Conservation (phyloP, 2,113 vertebrate species). For the Apteryx owenii region DNA sequence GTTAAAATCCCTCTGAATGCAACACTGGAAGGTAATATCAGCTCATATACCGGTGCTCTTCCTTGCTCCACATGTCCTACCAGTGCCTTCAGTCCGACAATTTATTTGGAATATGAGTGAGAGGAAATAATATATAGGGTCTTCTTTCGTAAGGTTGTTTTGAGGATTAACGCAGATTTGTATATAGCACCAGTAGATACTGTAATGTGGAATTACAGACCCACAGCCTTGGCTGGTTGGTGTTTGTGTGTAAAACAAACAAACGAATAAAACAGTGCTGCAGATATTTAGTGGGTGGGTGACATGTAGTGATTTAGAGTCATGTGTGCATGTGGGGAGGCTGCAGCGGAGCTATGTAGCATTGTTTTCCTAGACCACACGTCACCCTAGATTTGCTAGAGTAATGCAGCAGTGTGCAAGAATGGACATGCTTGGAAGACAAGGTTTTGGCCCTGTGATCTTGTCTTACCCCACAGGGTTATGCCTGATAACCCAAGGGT, state of each 20-base stretch:
- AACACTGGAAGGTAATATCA: background rate
- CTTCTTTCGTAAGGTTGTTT: background rate
- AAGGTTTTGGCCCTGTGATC: background rate
- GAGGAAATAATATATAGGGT: background rate
- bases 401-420: background rate
- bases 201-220: background rate
- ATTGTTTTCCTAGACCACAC: background rate
- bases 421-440: background rate
- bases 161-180: background rate
- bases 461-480: background rate
- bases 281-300: background rate
- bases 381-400: background rate
- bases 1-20: background rate
- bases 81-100: background rate
- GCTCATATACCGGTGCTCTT: background rate
- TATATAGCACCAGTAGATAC: background rate
- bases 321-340: background rate
- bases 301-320: background rate
- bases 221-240: background rate
- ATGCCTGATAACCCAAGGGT: background rate
- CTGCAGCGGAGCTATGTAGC: background rate
- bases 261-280: background rate
- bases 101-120: background rate
- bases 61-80: background rate
- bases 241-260: background rate